Conservation (phyloP, 2,797 vertebrate species). For the Squalus acanthias region DNA sequence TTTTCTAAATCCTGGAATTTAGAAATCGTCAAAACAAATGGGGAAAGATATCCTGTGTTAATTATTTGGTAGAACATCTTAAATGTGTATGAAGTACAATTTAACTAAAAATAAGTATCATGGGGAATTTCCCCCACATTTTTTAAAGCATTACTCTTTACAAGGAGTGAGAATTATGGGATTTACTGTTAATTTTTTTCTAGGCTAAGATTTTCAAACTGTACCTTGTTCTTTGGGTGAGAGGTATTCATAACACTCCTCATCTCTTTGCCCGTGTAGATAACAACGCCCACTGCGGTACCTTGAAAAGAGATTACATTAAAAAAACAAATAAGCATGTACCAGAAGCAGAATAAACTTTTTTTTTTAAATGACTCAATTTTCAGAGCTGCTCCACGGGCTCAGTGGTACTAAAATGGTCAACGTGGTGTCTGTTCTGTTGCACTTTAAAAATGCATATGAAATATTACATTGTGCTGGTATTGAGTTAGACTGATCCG, state of each 20-base stretch:
- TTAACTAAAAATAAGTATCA: background rate
- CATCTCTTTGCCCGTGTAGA: constrained; percentile 93
- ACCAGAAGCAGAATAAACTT: background rate
- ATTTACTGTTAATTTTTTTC: background rate
- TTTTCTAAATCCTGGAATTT: background rate
- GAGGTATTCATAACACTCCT: constrained; percentile 98
- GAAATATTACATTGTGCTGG: background rate
- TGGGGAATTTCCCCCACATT: background rate
- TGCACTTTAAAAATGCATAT: background rate
- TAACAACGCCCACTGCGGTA: constrained; percentile 89
- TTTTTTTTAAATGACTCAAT: background rate
- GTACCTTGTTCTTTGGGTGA: constrained; percentile 91
- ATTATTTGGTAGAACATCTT: background rate
- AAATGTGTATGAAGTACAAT: background rate
- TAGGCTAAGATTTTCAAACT: constrained; percentile 32
- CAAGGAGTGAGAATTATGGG: background rate
- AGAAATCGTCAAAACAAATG: background rate
- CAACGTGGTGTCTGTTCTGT: background rate
- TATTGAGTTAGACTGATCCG: background rate
- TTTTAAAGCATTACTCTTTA: background rate
- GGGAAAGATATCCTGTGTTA: background rate
- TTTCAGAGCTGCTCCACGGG: background rate
- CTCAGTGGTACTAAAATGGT: background rate
- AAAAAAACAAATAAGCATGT: background rate
- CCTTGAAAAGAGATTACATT: constrained; percentile 56